These are phyloP conservation scores for Perca flavescens DNA, from an alignment of 2,113 vertebrate genomes.

Conservation along the genomic window DNA sequence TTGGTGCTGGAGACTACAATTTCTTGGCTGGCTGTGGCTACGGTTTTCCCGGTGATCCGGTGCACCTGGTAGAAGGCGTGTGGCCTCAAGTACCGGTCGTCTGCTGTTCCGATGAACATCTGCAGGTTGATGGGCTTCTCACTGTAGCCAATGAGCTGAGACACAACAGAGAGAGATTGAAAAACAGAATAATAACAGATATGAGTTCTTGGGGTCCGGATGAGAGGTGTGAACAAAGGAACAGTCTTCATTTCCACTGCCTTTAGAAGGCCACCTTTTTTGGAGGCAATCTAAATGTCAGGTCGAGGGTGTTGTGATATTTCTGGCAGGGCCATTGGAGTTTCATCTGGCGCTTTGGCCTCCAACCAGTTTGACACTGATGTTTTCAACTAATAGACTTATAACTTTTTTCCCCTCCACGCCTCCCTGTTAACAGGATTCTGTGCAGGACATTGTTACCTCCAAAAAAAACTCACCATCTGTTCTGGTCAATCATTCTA, in stretches of 20 bases:
- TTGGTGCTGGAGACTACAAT: slow-evolving; percentile 95
- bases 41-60: slow-evolving; percentile 98
- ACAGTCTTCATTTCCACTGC: slow-evolving; percentile 59
- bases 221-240: slow-evolving; percentile 63
- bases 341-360: slow-evolving; percentile 68
- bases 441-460: slow-evolving; percentile 22
- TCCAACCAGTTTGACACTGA: slow-evolving; percentile 51
- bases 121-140: slow-evolving; percentile 97
- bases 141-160: slow-evolving; percentile 94
- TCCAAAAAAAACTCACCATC: slow-evolving; percentile 33
- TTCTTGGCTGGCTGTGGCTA: slow-evolving; percentile 97
- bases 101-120: slow-evolving; percentile 99
- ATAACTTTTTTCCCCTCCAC: slow-evolving; percentile 54
- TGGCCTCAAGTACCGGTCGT: slow-evolving; percentile 96
- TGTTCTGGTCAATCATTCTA: slow-evolving; percentile 12
- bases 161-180: slow-evolving; percentile 63
- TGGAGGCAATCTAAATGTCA: slow-evolving; percentile 70
- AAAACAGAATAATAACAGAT: slow-evolving; percentile 59
- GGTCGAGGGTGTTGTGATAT: slow-evolving; percentile 56
- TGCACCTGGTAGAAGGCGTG: slow-evolving; percentile 99
- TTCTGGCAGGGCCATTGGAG: slow-evolving; percentile 63
- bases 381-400: slow-evolving; percentile 55
- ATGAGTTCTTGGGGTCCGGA: slow-evolving; percentile 53
- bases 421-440: slow-evolving; percentile 42
- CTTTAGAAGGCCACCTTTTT: slow-evolving; percentile 53